Evolutionary conservation across 2,888 invertebrate species (phyloP), one percentile per base, ranked within the genome.

Genomic region (Oscheius onirici): DNA sequence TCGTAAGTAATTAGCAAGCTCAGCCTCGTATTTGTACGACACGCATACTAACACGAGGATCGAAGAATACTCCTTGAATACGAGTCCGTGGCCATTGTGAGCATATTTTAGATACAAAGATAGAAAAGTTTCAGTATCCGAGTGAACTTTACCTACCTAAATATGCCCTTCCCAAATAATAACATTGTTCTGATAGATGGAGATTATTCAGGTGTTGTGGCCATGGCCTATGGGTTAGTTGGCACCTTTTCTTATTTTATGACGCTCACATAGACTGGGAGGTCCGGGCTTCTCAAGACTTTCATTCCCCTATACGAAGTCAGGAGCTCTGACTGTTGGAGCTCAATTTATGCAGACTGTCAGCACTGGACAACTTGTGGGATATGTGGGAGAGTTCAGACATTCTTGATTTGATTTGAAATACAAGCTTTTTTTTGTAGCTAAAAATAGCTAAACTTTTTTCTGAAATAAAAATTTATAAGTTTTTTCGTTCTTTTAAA

Each of bases 171-270:
- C 20, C 51, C 51, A 2, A 15, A 51, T 3, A 51, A 51, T 8
- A 51, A 51, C 8, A 51, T 51, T 8, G 8, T 51, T 17, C 51
- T 51, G 20, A 51, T 51, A 11, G 51, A 51, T 8, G 51, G 51
- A 11, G 20, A n/a, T 20, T 20, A 20, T 11, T 3, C 2, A 2
- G 24, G 17, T 20, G 22, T 24, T 20, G 51, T 51, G 51, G 51
- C 51, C 22, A 51, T 51, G 51, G 51, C 51, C 17, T 51, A 22
- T 51, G 51, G 51, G 51, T 51, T 3, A 51, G 51, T 20, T 51
- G 15, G 11, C n/a, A 17, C 1, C 11, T 24, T 10, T 22, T 10
- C 13, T 17, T 17, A 3, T 15, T 10, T 17, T 46, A 46, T 15
- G 5, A 43, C 8, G 43, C 13, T 20, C 5, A 46, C 13, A 46